Base-by-base conservation (phyloP, 30 jellyfish, hydroid and myxozoan genomes). In the Chrysaora quinquecirrha region DNA sequence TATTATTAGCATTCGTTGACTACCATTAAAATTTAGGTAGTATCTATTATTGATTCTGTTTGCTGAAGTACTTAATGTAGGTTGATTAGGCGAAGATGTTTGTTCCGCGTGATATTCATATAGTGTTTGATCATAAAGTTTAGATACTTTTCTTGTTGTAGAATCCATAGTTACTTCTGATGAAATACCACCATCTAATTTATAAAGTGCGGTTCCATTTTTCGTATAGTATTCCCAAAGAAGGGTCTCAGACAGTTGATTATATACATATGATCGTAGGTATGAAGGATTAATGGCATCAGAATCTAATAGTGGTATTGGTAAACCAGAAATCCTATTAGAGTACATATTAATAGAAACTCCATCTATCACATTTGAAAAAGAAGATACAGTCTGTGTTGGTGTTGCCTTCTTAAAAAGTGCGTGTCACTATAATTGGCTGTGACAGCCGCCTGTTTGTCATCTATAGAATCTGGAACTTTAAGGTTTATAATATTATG, bases 191-290 rank as follows among this genome's bases (percentile, higher is more conserved):
- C 73, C 47, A 48, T 62, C 89, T 10, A 78, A 18, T 78, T 78
- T 78, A 43, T 64, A 78, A 1, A 78, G 74, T 34, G 82, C 89
- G 27, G 56, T 38, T 48, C 89, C 73, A 34, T 78, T 10, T 78
- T 73, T 78, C 74, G 89, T 78, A 28, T 78, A 46, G 70, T 78
- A 78, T 47, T 78, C 89, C 86, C 72, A 64, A 2, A 64, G 82
- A 0, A 78, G 34, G 28, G 89, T 78, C 27, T 78, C 89, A 64
- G 24, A 3, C 9, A 75, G 77, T 11, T 30, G n/a, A 27, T 30
- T 56, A 54, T 75, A 58, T 28, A 75, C 35, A 29, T 50, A 74
- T 30, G 85, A 48, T 52, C 12, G 25, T 7, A 73, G 6, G 32
- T 73, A 73, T 6, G 54, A 29, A 1, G 52, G 30, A 27, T 27